Conservation (phyloP, 2,888 invertebrate genomes). For the Mylabris sibirica region DNA sequence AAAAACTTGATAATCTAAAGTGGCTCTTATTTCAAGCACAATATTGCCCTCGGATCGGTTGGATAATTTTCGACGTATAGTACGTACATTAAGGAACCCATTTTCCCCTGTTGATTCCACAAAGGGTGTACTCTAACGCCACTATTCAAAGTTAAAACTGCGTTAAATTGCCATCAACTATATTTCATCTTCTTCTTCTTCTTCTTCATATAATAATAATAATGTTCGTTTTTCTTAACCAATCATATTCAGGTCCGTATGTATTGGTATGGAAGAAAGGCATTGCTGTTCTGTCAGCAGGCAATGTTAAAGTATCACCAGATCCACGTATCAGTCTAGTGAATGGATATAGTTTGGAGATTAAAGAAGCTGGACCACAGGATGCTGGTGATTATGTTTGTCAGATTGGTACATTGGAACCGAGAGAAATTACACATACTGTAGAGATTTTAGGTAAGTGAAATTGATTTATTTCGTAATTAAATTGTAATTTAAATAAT, state of each 20-base stretch:
- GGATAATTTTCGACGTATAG: conserved; percentile 8
- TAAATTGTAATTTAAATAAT: neutral
- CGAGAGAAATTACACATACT: conserved; percentile 71
- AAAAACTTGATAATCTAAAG: neutral
- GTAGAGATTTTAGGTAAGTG: conserved; percentile 70
- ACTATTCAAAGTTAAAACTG: conserved; percentile 25
- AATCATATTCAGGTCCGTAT: conserved; percentile 64
- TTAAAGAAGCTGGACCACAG: conserved; percentile 69
- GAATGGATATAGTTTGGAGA: conserved; percentile 71
- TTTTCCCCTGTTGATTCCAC: conserved; percentile 8
- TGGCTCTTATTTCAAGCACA: neutral
- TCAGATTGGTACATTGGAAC: conserved; percentile 71
- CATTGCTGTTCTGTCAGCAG: conserved; percentile 71
- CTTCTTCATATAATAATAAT: conserved; percentile 19
- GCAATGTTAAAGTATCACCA: conserved; percentile 70
- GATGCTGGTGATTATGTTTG: conserved; percentile 75
- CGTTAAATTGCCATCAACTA: conserved; percentile 32
- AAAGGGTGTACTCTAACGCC: conserved; percentile 8
- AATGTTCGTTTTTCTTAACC: conserved; percentile 13
- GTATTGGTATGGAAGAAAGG: conserved; percentile 73
- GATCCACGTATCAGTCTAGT: conserved; percentile 70
- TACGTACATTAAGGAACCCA: conserved; percentile 6
- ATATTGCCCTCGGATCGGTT: conserved; percentile 1
- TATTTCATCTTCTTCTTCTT: no score
- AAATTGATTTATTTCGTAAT: conserved; percentile 1